These are phyloP conservation scores for Corella eumyota DNA, from an alignment of 23 tunicate genomes.

Conservation along the genomic window DNA sequence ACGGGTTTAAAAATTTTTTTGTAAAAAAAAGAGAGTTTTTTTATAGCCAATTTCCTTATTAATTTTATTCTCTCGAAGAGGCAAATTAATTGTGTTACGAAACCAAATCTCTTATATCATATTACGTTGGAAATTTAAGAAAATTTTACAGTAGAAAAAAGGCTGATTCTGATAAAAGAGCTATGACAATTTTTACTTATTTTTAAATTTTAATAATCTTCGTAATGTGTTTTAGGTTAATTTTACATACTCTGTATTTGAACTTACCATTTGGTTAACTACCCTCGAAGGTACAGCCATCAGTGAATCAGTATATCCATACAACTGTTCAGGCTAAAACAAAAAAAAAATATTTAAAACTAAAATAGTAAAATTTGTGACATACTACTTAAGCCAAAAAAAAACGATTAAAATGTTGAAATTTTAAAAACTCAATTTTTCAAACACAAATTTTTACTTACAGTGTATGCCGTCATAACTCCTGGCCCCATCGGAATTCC, in stretches of 20 bases:
- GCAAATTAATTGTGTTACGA: too few species aligned
- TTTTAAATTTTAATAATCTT: not conserved
- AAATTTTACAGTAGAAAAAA: too few species aligned
- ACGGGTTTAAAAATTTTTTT: too few species aligned
- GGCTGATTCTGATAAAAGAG: not conserved
- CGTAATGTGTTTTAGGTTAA: too few species aligned
- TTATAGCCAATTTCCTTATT: too few species aligned
- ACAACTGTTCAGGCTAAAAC: constrained; percentile 74
- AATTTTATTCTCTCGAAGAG: too few species aligned
- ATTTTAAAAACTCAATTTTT: too few species aligned
- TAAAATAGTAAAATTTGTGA: not conserved
- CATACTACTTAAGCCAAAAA: not conserved
- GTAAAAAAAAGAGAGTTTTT: too few species aligned
- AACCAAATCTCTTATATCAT: too few species aligned
- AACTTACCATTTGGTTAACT: constrained; percentile 77
- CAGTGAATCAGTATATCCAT: constrained; percentile 65
- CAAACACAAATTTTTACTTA: constrained; percentile 13
- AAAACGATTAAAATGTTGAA: not conserved
- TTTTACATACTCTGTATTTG: too few species aligned
- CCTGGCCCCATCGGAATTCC: constrained; percentile 76
- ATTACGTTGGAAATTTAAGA: too few species aligned
- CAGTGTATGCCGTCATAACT: constrained; percentile 45
- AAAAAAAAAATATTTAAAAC: not conserved
- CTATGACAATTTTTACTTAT: not conserved
- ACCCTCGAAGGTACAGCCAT: constrained; percentile 79